phyloP scores from a whole-genome alignment of 2,888 invertebrate species.

The Molorchus minor region DNA sequence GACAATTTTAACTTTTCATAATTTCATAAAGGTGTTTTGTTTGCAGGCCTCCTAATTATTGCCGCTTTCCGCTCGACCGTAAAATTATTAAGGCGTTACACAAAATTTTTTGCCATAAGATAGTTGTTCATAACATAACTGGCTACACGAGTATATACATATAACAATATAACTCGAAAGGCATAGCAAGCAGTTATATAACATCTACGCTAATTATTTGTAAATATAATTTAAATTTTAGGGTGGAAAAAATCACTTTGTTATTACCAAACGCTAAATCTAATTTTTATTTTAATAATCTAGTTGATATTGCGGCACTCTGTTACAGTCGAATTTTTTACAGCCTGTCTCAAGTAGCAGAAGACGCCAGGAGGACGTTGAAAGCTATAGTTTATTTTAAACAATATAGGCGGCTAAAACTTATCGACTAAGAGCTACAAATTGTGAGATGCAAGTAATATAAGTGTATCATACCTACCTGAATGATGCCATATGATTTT shows the following conservation, averaged over 20 bases:
- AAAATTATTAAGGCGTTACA: background rate
- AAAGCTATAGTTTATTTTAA: background rate
- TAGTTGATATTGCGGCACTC: background rate
- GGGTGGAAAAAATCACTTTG: background rate
- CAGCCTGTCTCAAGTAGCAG: background rate
- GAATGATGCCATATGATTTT: too few species aligned
- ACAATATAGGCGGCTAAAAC: too few species aligned
- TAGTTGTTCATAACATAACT: background rate
- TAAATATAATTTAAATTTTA: background rate
- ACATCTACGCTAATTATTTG: background rate
- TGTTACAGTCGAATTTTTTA: background rate
- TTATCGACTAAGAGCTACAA: too few species aligned
- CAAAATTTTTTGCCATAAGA: background rate
- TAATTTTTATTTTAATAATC: background rate
- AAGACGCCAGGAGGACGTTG: background rate
- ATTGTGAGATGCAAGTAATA: too few species aligned
- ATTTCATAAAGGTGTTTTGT: background rate
- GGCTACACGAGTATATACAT: too few species aligned
- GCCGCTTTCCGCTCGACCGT: background rate
- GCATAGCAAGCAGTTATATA: too few species aligned
- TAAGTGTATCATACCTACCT: too few species aligned
- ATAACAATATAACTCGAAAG: constrained; percentile 1
- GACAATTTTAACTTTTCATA: background rate
- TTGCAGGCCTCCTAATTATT: background rate
- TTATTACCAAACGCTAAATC: background rate